Conservation (phyloP, 2,888 invertebrate species). For the Ennomos quercinarius region DNA sequence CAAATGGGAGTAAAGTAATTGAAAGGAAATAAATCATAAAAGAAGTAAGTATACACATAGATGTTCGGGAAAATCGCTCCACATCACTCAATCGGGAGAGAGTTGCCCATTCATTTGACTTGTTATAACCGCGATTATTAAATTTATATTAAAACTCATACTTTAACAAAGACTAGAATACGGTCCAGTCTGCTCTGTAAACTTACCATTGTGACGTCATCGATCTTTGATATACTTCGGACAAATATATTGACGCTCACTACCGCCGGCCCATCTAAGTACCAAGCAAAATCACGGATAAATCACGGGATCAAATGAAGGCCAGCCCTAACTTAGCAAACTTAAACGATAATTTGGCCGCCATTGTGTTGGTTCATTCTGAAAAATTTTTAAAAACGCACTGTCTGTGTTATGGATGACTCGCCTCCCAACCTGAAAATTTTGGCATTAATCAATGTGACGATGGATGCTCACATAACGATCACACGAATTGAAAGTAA, state of each 20-base stretch:
- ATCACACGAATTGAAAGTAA: slow-evolving; percentile 51
- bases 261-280: slow-evolving; percentile 95
- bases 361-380: slow-evolving; percentile 32
- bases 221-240: slow-evolving; percentile 99
- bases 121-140: slow-evolving; percentile 63
- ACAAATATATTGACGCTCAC: slow-evolving; percentile 99
- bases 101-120: slow-evolving; percentile 85
- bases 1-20: slow-evolving; percentile 66
- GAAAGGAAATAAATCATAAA: slow-evolving; percentile 62
- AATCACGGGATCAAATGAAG: slow-evolving; percentile 60
- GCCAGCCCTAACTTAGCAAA: slow-evolving; percentile 53
- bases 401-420: slow-evolving; percentile 40
- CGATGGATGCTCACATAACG: slow-evolving; percentile 40
- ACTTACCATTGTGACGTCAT: slow-evolving; percentile 99
- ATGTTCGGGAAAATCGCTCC: slow-evolving; percentile 74
- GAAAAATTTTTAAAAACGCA: slow-evolving; percentile 36
- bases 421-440: slow-evolving; percentile 64
- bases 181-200: slow-evolving; percentile 72
- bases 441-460: slow-evolving; percentile 28
- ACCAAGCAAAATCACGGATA: slow-evolving; percentile 82
- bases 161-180: slow-evolving; percentile 68
- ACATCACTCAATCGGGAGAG: slow-evolving; percentile 61
- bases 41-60: slow-evolving; percentile 61
- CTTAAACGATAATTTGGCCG: slow-evolving; percentile 44
- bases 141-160: slow-evolving; percentile 58